Evolutionary conservation across 2,888 invertebrate species (phyloP), one percentile per base, ranked within the genome.

Genomic region (Thymelicus acteon): DNA sequence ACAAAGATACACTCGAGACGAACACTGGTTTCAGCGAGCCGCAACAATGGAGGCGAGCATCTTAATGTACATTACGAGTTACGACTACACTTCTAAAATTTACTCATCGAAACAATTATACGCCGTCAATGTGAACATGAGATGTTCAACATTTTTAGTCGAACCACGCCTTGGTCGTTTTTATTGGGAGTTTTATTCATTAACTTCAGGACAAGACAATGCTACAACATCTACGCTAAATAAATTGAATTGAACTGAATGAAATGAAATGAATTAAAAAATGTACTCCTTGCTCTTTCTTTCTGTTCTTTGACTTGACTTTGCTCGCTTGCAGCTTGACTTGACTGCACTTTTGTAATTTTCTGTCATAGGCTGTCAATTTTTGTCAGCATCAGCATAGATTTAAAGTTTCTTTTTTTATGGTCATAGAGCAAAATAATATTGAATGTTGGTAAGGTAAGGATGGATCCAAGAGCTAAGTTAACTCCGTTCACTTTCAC

Each of bases 1-100:
- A 37, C 37, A 54, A 49, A 40, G 39, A 64, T 40, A 19, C 40
- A 63, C 63, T 47, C 24, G 8, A 69, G 48, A n/a, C 47, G 19
- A 63, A 47, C 47, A 47, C 63, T 40, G 39, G 31, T 58, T 58
- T 57, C 63, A 64, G 49, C 40, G 58, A 65, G 40, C 64, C 60
- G 47, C 60, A 65, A 70, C 60, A 64, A 60, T 60, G 70, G 64
- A 65, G 64, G 47, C 64, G 40, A 70, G 52, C 64, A 70, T 70
- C 44, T 15, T 69, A 68, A 54, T 69, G 40, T 60, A 49, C 39
- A 49, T 37, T 39, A 48, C 52, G 52, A 64, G 19, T 19, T 19
- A 19, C 64, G 31, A 40, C 64, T 58, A 13, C 31, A 31, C 6
- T 31, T 5, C 13, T 57, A 13, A n/a, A 64, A 64, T 64, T 64